Evolutionary conservation across 2,888 invertebrate genomes (phyloP).

Genomic region (Dicranocentrus wangi): DNA sequence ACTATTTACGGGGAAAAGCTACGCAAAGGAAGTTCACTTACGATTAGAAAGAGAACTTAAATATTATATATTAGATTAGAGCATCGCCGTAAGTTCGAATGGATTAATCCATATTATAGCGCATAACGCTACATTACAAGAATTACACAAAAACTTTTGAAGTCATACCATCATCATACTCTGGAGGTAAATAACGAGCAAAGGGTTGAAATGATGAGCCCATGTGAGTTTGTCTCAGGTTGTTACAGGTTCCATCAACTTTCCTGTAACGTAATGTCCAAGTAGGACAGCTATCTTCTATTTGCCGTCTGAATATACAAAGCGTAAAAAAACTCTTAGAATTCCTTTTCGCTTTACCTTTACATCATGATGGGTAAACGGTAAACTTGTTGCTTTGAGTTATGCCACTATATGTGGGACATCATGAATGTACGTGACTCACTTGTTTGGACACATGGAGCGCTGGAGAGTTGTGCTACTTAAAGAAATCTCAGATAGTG

Average conservation of each 20-base stretch:
- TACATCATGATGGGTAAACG: no score
- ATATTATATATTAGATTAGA: no score
- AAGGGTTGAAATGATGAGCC: constrained; percentile 89
- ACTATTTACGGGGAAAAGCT: no score
- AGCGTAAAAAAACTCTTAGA: background rate
- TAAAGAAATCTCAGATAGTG: constrained; percentile 72
- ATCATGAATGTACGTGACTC: constrained; percentile 24
- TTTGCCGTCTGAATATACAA: constrained; percentile 67
- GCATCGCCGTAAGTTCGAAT: no score
- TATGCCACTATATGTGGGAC: background rate
- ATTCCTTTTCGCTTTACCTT: background rate
- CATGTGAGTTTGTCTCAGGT: constrained; percentile 84
- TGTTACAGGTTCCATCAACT: constrained; percentile 92
- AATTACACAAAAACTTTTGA: no score
- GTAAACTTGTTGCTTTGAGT: constrained; percentile 40
- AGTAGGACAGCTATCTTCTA: constrained; percentile 71
- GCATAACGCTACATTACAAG: no score
- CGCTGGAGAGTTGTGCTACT: constrained; percentile 77
- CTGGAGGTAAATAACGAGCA: constrained; percentile 85
- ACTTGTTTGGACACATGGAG: constrained; percentile 72
- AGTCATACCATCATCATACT: constrained; percentile 85
- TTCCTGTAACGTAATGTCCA: constrained; percentile 80
- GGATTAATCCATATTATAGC: no score
- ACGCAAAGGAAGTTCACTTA: no score
- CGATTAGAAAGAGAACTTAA: no score